Percentiles rank a stretch among this genome's conserved stretches.
phyloP scores from a whole-genome alignment of 2,888 invertebrate genomes.

The Conistra vaccinii region DNA sequence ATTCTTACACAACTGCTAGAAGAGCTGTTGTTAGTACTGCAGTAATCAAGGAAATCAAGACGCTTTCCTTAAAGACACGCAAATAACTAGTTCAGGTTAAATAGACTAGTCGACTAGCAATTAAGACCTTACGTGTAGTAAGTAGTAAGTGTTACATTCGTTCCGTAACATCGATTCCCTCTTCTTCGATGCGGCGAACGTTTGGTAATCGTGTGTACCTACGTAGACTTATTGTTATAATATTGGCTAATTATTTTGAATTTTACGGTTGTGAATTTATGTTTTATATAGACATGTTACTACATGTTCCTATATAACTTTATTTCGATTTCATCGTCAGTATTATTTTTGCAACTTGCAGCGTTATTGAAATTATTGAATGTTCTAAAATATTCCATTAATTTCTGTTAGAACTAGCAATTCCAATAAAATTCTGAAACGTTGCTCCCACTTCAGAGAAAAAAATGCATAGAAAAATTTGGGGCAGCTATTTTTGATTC shows the following conservation, averaged over 20 bases:
- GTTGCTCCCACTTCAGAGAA: neutral
- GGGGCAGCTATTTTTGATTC: constrained; percentile 58
- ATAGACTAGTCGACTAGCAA: constrained; percentile 67
- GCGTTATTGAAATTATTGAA: neutral
- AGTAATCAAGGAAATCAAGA: constrained; percentile 61
- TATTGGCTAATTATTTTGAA: constrained; percentile 40
- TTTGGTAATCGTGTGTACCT: constrained; percentile 71
- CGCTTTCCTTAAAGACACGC: constrained; percentile 63
- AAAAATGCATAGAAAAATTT: constrained; percentile 41
- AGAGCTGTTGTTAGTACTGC: constrained; percentile 17
- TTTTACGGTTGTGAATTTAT: constrained; percentile 10
- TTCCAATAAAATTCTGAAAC: neutral
- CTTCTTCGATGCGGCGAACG: constrained; percentile 67
- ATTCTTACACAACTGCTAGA: constrained; percentile 20
- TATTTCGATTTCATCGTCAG: neutral
- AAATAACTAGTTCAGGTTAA: constrained; percentile 64
- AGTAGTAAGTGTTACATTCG: constrained; percentile 84
- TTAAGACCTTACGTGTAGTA: constrained; percentile 75
- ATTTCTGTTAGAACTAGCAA: neutral
- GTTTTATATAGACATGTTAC: constrained; percentile 1
- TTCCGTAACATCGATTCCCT: constrained; percentile 85
- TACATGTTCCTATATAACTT: neutral
- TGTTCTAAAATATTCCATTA: neutral
- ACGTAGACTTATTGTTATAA: constrained; percentile 43
- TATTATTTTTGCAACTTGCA: neutral